Evolutionary conservation across 2,113 vertebrate genomes (phyloP).

Genomic region (Callionymus lyra): DNA sequence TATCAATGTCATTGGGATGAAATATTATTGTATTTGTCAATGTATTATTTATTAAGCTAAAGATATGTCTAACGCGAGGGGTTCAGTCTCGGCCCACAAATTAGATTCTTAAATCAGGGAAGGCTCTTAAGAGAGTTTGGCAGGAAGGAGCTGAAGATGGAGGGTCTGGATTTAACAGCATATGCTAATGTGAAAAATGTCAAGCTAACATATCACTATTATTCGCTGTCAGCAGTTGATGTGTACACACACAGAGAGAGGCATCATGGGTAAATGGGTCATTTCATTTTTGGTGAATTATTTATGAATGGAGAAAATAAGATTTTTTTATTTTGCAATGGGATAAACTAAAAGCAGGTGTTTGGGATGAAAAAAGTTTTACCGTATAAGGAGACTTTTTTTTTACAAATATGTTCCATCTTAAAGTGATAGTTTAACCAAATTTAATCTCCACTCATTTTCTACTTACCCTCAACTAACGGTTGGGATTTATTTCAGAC

Average conservation of each 20-base stretch:
- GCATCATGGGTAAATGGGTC: constrained; percentile 8
- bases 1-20: background rate
- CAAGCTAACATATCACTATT: constrained; percentile 1
- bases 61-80: background rate
- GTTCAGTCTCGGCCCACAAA: constrained; percentile 2
- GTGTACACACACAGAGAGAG: constrained; percentile 1
- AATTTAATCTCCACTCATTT: too few species aligned
- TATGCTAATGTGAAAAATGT: background rate
- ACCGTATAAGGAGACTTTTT: too few species aligned
- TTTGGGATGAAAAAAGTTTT: background rate
- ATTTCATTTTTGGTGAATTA: constrained; percentile 7
- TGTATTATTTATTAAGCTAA: background rate
- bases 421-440: too few species aligned
- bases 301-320: constrained; percentile 4
- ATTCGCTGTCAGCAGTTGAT: constrained; percentile 1
- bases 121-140: background rate
- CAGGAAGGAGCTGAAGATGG: background rate
- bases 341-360: constrained; percentile 2
- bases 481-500: too few species aligned
- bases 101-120: background rate
- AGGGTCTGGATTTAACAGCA: constrained; percentile 3
- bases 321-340: constrained; percentile 6
- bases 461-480: too few species aligned
- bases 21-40: background rate
- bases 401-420: too few species aligned